Conservation (phyloP, 1,140 invertebrate genomes). For the Rhagoletis zephyria region DNA sequence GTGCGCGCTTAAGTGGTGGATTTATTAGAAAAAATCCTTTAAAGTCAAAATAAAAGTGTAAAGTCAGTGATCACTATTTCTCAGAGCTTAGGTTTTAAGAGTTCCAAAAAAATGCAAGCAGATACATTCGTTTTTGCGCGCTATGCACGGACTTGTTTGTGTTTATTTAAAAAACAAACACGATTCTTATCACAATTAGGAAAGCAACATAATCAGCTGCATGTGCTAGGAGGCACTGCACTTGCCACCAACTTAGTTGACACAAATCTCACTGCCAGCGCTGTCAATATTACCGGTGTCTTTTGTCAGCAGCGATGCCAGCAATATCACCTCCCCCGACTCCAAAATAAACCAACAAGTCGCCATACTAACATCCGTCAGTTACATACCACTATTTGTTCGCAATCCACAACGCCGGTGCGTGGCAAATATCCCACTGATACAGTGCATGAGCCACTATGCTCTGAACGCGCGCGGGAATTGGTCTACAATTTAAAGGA, state of each 20-base stretch:
- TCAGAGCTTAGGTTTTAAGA: background rate
- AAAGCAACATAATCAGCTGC: background rate
- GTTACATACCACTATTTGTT: background rate
- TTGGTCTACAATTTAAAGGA: slow-evolving; percentile 79
- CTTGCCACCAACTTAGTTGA: background rate
- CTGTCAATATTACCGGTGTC: background rate
- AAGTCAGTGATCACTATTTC: background rate
- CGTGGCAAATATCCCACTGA: slow-evolving; percentile 28
- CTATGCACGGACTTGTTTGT: slow-evolving; percentile 9
- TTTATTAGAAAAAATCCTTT: background rate
- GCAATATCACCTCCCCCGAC: background rate
- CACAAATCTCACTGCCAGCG: background rate
- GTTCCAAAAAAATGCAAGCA: background rate
- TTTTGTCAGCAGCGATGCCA: slow-evolving; percentile 1
- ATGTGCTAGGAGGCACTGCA: background rate
- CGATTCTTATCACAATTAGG: slow-evolving; percentile 18
- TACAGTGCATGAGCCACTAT: slow-evolving; percentile 35
- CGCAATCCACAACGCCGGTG: slow-evolving; percentile 23
- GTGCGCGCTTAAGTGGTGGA: background rate
- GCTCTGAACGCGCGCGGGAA: slow-evolving; percentile 79
- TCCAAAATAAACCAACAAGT: background rate
- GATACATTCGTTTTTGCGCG: background rate
- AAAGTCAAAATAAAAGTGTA: background rate
- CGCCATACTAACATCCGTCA: slow-evolving; percentile 20
- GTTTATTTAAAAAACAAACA: slow-evolving; percentile 18